Base-by-base conservation (phyloP, 1,140 invertebrate species). In the Cheumatopsyche charites region DNA sequence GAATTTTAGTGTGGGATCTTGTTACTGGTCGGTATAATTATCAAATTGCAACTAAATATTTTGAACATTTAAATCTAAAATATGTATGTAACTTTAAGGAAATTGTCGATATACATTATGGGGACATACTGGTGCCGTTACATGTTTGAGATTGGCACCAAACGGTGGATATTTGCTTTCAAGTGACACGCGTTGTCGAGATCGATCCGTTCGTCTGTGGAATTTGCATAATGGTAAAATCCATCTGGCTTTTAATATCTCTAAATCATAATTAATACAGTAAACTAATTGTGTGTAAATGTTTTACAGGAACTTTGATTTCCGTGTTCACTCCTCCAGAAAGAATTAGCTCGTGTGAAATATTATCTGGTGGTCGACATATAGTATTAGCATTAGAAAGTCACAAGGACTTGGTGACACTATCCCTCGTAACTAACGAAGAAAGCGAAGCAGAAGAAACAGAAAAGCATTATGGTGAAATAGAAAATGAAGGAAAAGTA, bases 1-100 rank as follows among this genome's bases (percentile, higher is more conserved):
- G 89, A 76, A 89, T 96, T 52, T 80, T 94, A n/a, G 90, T 94
- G 9, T 95, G 93, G 91, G 93, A 95, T 82, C 84, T 96, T 0
- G 89, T 92, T n/a, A 94, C 92, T 52, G 93, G 93, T 86, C 81
- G 82, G 43, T 43, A 43, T 43, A 21, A 43, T 21, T 15, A 61
- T 21, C 23, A 21, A 61, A 26, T 41, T 41, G n/a, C n/a, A 36
- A 41, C 19, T 25, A 1, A 63, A 9, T 45, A 36, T 45, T 47
- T 67, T 67, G 7, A 15, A 23, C 63, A 67, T 67, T 67, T 47
- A 47, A 3, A 63, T 6, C 12, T 63, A 21, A 63, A 63, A 15
- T 5, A 21, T 5, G 2, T 5, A 6, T 42, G 6, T 66, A 36
- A 62, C 74, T 72, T 78, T 4, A 77, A 90, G 90, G 90, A 12